Conservation (phyloP, 2,888 invertebrate genomes). For the Perithous albicinctus region DNA sequence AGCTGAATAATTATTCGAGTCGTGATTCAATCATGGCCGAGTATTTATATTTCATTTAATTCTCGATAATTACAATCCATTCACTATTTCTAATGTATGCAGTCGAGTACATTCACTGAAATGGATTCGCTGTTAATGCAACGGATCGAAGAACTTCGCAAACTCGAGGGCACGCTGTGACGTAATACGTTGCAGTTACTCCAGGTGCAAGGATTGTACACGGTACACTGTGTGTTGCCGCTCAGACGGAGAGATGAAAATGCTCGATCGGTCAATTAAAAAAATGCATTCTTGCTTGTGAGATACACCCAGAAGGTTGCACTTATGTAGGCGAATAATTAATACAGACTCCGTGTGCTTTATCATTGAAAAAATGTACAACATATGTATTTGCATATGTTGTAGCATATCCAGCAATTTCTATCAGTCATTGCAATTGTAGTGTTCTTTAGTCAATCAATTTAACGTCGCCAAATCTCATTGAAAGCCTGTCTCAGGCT, state of each 20-base stretch:
- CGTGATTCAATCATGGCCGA: background rate
- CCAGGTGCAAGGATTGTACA: slow-evolving; percentile 48
- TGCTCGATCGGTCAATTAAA: slow-evolving; percentile 18
- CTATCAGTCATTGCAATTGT: background rate
- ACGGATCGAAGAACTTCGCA: slow-evolving; percentile 39
- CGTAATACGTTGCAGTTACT: slow-evolving; percentile 53
- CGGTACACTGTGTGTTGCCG: background rate
- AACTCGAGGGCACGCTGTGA: slow-evolving; percentile 52
- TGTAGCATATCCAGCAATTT: background rate
- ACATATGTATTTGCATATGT: slow-evolving; percentile 14
- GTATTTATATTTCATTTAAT: slow-evolving; percentile 12
- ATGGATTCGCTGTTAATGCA: slow-evolving; percentile 26
- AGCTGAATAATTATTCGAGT: background rate
- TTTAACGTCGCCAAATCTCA: background rate
- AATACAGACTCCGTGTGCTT: slow-evolving; percentile 14
- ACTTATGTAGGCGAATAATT: slow-evolving; percentile 35
- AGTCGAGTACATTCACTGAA: slow-evolving; percentile 39
- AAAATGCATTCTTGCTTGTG: slow-evolving; percentile 13
- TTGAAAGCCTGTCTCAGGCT: background rate
- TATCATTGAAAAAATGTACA: slow-evolving; percentile 4
- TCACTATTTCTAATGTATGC: slow-evolving; percentile 7
- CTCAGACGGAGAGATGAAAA: slow-evolving; percentile 7
- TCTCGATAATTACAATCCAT: slow-evolving; percentile 41
- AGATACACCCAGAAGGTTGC: slow-evolving; percentile 14
- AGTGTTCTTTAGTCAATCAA: background rate